Evolutionary conservation across 2,113 vertebrate genomes (phyloP), one percentile per base, ranked within the genome.

Genomic region (Gila orcuttii): DNA sequence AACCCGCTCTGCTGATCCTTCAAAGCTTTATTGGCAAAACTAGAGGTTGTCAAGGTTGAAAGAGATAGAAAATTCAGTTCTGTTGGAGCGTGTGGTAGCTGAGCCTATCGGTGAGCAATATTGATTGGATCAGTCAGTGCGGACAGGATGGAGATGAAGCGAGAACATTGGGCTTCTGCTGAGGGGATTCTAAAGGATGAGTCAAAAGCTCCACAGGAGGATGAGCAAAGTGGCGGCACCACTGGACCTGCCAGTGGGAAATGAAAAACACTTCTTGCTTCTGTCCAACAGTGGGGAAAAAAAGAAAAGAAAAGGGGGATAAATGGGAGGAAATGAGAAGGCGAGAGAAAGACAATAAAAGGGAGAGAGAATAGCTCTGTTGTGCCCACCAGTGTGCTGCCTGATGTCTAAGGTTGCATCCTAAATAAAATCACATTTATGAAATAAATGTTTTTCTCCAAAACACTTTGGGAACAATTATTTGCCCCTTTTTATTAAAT

Each of bases 61-160:
- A 86, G 42, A 55, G 85, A 78, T 71, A 86, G 76, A 86, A 76
- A 86, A 69, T 84, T 81, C 8, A 10, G 80, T 80, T 79, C 55
- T 80, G 87, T 75, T 80, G 42, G 52, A 87, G 55, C 74, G 66
- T 77, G 86, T 75, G 36, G 55, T 28, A 42, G 62, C 79, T 47
- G 52, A 60, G 31, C 77, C 82, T 66, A 75, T 84, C 86, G 75
- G 17, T 7, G 64, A 85, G 74, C 81, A 77, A 85, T 90, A 90
- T 90, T 88, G 89, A 89, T 90, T 78, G 57, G 39, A 87, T 86
- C 86, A 83, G 79, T 80, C 88, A 87, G 79, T 10, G 74, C 33
- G 79, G 66, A 71, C 59, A 60, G 47, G 55, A 86, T 84, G 78
- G 81, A 89, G 85, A 89, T 86, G 89, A 88, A 89, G 86, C 80